phyloP scores from a whole-genome alignment of 2,797 vertebrate species.

The Muscicapa striata region DNA sequence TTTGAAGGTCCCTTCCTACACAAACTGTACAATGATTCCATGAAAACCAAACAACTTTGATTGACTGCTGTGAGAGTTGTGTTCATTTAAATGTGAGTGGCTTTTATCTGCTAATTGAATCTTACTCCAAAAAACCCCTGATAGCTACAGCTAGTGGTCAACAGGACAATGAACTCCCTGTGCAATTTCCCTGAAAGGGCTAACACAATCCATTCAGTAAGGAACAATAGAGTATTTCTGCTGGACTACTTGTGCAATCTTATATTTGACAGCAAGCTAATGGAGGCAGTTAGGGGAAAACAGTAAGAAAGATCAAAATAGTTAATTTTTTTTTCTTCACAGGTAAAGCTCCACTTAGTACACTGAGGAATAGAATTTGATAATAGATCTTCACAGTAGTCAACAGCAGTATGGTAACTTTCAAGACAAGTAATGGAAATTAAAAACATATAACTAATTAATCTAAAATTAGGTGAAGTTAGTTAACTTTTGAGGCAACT shows the following conservation, averaged over 20 bases:
- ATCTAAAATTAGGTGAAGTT: neutral
- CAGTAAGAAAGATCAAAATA: neutral
- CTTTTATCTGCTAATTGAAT: conserved; percentile 10
- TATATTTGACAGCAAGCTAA: neutral
- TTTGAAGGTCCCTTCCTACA: neutral
- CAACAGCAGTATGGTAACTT: neutral
- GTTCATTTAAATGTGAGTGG: neutral
- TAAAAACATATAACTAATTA: neutral
- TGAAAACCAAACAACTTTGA: neutral
- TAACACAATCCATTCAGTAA: neutral
- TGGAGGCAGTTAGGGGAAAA: neutral
- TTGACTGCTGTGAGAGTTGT: neutral
- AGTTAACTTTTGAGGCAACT: neutral
- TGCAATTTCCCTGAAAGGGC: neutral
- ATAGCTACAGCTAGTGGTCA: neutral
- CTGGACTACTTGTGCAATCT: neutral
- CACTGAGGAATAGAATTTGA: neutral
- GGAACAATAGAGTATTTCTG: neutral
- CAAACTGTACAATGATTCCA: neutral
- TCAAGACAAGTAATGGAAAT: neutral
- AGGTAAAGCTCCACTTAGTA: neutral
- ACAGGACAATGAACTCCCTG: neutral
- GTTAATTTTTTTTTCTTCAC: neutral
- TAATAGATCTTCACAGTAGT: neutral
- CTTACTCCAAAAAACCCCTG: neutral